Percentiles rank a stretch among this genome's conserved stretches.
These are phyloP conservation scores for Emesis furor DNA, from an alignment of 2,888 invertebrate genomes.

Conservation along the genomic window DNA sequence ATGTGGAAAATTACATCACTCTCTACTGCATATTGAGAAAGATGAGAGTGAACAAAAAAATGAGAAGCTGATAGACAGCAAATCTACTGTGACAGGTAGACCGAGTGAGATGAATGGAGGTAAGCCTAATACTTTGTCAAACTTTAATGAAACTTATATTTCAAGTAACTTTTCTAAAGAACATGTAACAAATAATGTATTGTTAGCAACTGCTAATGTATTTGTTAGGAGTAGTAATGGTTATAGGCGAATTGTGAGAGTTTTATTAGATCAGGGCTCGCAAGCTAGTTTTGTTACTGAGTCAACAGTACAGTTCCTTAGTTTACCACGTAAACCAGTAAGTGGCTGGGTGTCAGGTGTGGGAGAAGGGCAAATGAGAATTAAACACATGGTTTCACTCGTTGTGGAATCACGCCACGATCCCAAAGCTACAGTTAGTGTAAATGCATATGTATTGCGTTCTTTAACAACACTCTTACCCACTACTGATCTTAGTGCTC, in stretches of 20 bases:
- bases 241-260: slow-evolving; percentile 19
- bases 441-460: no score
- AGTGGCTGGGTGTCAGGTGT: slow-evolving; percentile 66
- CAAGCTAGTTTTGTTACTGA: slow-evolving; percentile 67
- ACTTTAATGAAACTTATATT: no score
- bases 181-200: background rate
- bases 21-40: slow-evolving; percentile 49
- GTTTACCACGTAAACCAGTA: slow-evolving; percentile 47
- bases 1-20: slow-evolving; percentile 48
- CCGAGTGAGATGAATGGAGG: no score
- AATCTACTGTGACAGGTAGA: no score
- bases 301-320: slow-evolving; percentile 58
- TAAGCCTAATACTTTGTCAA: no score
- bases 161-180: background rate
- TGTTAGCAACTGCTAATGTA: slow-evolving; percentile 9
- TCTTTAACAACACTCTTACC: no score
- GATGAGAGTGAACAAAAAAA: no score
- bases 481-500: no score
- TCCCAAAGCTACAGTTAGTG: no score
- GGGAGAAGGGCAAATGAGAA: slow-evolving; percentile 52
- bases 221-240: no score
- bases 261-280: slow-evolving; percentile 67
- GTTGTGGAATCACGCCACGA: no score
- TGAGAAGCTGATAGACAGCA: no score
- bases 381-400: slow-evolving; percentile 41